These are phyloP conservation scores for Adelges cooleyi DNA, from an alignment of 1,140 invertebrate species.

Conservation along the genomic window DNA sequence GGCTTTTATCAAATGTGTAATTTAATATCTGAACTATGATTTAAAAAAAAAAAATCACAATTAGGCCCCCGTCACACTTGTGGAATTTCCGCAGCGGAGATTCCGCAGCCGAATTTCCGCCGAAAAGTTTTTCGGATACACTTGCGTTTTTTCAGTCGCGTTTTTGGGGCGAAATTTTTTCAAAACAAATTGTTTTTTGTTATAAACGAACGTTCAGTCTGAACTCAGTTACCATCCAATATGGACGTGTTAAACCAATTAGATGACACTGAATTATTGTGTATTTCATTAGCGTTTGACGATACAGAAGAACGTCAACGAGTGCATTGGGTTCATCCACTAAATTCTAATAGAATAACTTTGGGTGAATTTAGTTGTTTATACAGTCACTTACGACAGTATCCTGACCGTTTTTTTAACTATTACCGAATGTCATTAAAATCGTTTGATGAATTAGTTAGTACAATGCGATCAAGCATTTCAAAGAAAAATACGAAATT, in stretches of 20 bases:
- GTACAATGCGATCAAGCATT: not conserved
- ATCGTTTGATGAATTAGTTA: constrained; percentile 6
- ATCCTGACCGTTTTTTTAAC: not conserved
- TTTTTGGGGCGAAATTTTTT: not conserved
- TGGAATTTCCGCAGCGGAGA: not conserved
- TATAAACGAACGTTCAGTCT: not conserved
- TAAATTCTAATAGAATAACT: not conserved
- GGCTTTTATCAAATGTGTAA: too few species aligned
- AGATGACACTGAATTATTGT: not conserved
- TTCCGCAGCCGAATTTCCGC: too few species aligned
- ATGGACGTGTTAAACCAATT: not conserved
- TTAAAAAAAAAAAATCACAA: too few species aligned
- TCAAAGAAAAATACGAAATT: not conserved
- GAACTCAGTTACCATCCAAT: too few species aligned
- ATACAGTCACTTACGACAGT: not conserved
- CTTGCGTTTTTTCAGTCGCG: not conserved
- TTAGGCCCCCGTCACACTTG: not conserved
- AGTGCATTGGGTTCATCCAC: not conserved
- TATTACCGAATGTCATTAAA: constrained; percentile 6
- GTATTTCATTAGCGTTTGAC: not conserved
- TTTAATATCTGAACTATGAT: too few species aligned
- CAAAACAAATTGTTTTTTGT: not conserved
- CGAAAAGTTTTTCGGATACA: too few species aligned
- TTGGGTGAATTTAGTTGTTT: not conserved
- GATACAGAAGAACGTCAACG: not conserved